Evolutionary conservation across 2,113 vertebrate species (phyloP), one percentile per base, ranked within the genome.

Genomic region (Misgurnus anguillicaudatus): DNA sequence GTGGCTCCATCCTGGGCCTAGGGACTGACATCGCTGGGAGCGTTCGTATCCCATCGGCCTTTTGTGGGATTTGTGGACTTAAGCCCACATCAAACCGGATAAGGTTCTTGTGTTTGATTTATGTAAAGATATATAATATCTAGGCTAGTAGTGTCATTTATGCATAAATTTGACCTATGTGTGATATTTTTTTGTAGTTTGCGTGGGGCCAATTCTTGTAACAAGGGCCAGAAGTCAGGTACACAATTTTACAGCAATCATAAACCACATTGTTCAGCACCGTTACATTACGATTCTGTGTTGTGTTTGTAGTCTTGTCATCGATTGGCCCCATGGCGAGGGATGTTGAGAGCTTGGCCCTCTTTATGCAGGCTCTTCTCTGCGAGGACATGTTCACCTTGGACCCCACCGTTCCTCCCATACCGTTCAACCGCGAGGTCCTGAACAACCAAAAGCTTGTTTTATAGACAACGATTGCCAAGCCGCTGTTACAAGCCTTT

Each of bases 271-370:
- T 2, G 41, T 41, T 6, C 6, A 8, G 17, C 53, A n/a, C 1
- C 4, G 10, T 51, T 39, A 13, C n/a, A 57, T 9, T 6, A 75
- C 38, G 31, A 80, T 16, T 79, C 53, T 69, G 6, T 73, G 2
- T 6, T 80, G 75, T 31, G 5, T 13, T 64, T 58, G 3, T 79
- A 96, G 95, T 94, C 68, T 8, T 48, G 0, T 57, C 85, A 4
- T 84, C 90, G 0, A 0, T 91, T 3, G 97, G 97, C 19, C 96
- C 96, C 0, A 86, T 97, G 92, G 96, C 91, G 0, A 90, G 87
- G 55, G 95, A 98, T 0, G 95, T 98, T 83, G 95, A 96, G 84
- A 95, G 96, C 83, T 89, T 99, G 88, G 95, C 89, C 4, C 85
- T 97, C 55, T 96, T 90, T 71, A 92, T 99, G 94, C 91, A 89